Base-by-base conservation (phyloP, 2,113 vertebrate genomes). In the Anolis carolinensis region DNA sequence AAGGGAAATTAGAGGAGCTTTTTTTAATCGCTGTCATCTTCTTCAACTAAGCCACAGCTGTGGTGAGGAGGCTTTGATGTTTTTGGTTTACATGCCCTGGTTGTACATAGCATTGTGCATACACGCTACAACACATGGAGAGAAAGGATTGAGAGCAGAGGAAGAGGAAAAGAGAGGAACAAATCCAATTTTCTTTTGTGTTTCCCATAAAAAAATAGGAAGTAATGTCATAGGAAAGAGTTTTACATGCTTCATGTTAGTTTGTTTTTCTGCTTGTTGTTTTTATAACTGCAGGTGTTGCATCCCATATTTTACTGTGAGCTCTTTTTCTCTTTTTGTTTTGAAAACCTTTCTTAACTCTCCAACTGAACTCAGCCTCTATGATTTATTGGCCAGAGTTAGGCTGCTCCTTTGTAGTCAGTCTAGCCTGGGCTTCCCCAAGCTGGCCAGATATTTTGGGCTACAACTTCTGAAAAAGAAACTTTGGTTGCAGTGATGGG, bases 21-120 rank as follows among this genome's bases (percentile, higher is more conserved):
- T 83, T 73, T 27, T 32, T 36, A 50, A n/a, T 34, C 68, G 39
- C 20, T 39, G 21, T 52, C 32, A 44, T 44, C n/a, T 82, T 27
- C 55, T 48, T 44, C 84, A 80, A 48, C 16, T 52, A 21, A 77
- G 65, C 1, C 32, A 55, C 50, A 36, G 84, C 25, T 50, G 30
- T 39, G n/a, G 14, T 59, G 55, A 63, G 52, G 27, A 30, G 55
- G 14, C 50, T 52, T 62, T 72, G 52, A 21, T 27, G 18, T 30
- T 50, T 30, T 30, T 90, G 0, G 21, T 62, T 62, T 30, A 7
- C 0, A 1, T 74, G 0, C 4, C 2, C 1, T 1, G 0, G 16
- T 77, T 67, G 21, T 1, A 34, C 16, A 0, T 0, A 7, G 21
- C 0, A 68, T 68, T 11, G 44, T 4, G 82, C 84, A n/a, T 83